phyloP scores from a whole-genome alignment of 2,888 invertebrate species.

The Tenthredo amoena region DNA sequence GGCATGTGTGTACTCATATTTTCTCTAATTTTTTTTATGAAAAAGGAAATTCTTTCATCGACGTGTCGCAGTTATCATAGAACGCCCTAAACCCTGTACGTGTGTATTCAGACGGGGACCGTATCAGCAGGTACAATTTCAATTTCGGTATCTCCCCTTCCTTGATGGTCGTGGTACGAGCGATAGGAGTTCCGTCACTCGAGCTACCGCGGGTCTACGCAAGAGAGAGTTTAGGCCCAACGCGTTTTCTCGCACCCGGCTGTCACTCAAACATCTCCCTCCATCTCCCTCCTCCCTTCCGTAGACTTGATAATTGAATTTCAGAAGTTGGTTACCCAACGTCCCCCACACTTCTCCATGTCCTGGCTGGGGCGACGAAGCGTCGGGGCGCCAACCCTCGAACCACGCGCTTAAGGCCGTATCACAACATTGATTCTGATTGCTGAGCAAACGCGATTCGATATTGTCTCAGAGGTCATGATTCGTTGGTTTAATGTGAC shows the following conservation, averaged over 20 bases:
- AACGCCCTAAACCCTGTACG: conserved; percentile 18
- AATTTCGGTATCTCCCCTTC: conserved; percentile 72
- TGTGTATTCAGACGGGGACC: conserved; percentile 31
- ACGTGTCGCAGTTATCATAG: conserved; percentile 30
- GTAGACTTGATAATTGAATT: conserved; percentile 77
- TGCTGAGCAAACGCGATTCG: conserved; percentile 36
- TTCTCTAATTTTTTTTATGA: conserved; percentile 19
- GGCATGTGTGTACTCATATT: not conserved
- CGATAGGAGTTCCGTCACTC: conserved; percentile 50
- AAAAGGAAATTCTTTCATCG: not conserved
- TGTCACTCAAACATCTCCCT: conserved; percentile 73
- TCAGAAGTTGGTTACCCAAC: conserved; percentile 78
- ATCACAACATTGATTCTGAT: conserved; percentile 68
- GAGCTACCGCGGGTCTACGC: conserved; percentile 47
- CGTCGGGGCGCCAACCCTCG: conserved; percentile 49
- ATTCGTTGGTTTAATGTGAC: not conserved
- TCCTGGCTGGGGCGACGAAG: conserved; percentile 50
- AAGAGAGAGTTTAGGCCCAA: conserved; percentile 57
- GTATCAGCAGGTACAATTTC: conserved; percentile 70
- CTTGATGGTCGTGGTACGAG: conserved; percentile 53
- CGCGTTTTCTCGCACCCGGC: conserved; percentile 72
- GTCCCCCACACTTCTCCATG: conserved; percentile 61
- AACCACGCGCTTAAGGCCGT: conserved; percentile 68
- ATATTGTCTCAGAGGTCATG: conserved; percentile 11
- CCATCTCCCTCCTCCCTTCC: conserved; percentile 62